Evolutionary conservation across 2,113 vertebrate genomes (phyloP).

Genomic region (Panthera leo): DNA sequence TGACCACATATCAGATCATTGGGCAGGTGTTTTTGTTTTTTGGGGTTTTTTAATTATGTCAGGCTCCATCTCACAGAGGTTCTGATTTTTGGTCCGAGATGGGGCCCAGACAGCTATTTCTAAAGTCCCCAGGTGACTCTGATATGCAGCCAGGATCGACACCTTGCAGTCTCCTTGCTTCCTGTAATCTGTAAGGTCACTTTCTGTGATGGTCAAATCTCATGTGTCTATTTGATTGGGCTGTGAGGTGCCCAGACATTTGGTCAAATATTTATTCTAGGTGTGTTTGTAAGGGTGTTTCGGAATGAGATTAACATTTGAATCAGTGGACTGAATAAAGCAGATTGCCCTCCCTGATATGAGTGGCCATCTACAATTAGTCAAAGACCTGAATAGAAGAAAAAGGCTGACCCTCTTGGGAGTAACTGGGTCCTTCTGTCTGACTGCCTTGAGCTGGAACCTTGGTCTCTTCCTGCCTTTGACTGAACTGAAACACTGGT

Average conservation of each 20-base stretch:
- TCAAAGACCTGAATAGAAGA: neutral
- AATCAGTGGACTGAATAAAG: neutral
- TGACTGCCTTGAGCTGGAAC: neutral
- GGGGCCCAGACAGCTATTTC: neutral
- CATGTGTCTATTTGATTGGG: neutral
- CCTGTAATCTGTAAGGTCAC: neutral
- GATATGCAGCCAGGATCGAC: neutral
- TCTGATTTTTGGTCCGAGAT: neutral
- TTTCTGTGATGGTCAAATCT: neutral
- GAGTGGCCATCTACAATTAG: neutral
- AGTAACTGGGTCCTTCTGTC: neutral
- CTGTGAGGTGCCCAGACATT: neutral
- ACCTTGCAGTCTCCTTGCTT: neutral
- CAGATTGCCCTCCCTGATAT: neutral
- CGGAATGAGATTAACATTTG: neutral
- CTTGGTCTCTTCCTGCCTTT: neutral
- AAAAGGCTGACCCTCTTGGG: neutral
- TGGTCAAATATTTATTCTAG: neutral
- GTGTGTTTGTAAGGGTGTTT: neutral
- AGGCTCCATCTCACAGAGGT: neutral
- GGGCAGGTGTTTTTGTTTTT: too few relatives aligned
- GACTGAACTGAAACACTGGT: neutral
- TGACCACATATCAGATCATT: constrained; percentile 8
- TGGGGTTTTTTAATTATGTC: neutral
- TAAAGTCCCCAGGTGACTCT: neutral